Evolutionary conservation across 2,113 vertebrate genomes (phyloP).

Genomic region (Serilophus lunatus): DNA sequence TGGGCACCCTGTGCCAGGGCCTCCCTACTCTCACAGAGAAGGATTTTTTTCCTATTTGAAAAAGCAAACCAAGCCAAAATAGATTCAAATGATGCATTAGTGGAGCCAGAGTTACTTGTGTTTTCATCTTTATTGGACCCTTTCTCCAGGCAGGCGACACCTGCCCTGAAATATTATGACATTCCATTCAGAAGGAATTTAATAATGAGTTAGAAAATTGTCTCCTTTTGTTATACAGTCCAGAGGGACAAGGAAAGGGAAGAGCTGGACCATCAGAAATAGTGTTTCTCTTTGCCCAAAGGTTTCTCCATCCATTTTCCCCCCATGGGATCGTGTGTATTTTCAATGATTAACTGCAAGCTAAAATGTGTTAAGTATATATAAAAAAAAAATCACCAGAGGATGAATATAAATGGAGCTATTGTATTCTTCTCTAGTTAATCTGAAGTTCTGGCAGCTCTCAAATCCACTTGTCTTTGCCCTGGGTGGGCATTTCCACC

Average conservation of each 20-base stretch:
- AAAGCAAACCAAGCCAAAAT: neutral
- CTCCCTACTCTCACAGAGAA: fast-evolving
- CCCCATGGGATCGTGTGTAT: fast-evolving
- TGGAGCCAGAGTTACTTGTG: neutral
- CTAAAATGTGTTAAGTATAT: neutral
- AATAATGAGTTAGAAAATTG: neutral
- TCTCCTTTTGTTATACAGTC: neutral
- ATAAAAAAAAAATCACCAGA: neutral
- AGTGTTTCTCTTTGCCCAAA: neutral
- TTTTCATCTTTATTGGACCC: neutral
- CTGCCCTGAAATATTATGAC: neutral
- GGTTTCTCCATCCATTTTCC: neutral
- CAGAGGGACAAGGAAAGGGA: neutral
- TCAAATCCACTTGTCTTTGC: neutral
- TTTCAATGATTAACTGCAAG: neutral
- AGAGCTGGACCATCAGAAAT: neutral
- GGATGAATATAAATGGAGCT: neutral
- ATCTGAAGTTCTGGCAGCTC: neutral
- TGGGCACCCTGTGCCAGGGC: fast-evolving
- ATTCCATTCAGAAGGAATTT: neutral
- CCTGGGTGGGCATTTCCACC: neutral
- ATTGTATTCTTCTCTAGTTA: neutral
- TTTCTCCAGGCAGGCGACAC: neutral
- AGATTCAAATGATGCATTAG: neutral
- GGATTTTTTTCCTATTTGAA: neutral